A percentile compares a stretch with the other conserved stretches of the same genome.
Evolutionary conservation across 2,888 invertebrate genomes (phyloP).

Genomic region (Parnassius orleans): DNA sequence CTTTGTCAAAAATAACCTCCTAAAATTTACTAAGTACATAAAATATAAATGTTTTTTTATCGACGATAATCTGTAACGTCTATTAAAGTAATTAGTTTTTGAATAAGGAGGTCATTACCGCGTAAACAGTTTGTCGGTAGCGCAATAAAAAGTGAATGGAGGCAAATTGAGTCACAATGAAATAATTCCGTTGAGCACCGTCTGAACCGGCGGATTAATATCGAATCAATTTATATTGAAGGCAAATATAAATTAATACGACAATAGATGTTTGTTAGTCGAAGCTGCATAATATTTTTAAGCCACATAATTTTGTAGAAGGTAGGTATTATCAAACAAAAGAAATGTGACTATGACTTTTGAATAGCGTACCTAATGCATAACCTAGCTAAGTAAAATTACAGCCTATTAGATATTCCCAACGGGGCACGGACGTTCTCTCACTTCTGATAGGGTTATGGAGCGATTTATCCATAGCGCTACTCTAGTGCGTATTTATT

Average conservation of each 20-base stretch:
- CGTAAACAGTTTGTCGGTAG: conserved; percentile 6
- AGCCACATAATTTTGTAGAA: too few species aligned
- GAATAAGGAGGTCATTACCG: conserved; percentile 28
- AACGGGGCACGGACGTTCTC: too few species aligned
- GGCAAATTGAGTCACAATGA: conserved; percentile 25
- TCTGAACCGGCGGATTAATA: neutral
- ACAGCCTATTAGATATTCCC: too few species aligned
- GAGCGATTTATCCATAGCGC: too few species aligned
- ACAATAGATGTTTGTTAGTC: neutral
- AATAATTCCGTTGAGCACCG: conserved; percentile 12
- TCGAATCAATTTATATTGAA: neutral
- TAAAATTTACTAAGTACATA: neutral
- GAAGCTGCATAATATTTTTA: too few species aligned
- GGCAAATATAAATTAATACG: neutral
- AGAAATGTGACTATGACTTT: too few species aligned
- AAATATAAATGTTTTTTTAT: conserved; percentile 9
- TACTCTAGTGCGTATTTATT: too few species aligned
- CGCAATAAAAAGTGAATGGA: conserved; percentile 27
- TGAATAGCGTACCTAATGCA: too few species aligned
- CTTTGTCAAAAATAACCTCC: neutral
- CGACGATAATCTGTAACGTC: conserved; percentile 9
- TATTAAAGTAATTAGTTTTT: conserved; percentile 16
- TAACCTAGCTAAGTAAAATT: too few species aligned
- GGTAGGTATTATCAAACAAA: too few species aligned
- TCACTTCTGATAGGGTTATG: too few species aligned